phyloP scores from a whole-genome alignment of 2,888 invertebrate species.

The Linyphia triangularis region DNA sequence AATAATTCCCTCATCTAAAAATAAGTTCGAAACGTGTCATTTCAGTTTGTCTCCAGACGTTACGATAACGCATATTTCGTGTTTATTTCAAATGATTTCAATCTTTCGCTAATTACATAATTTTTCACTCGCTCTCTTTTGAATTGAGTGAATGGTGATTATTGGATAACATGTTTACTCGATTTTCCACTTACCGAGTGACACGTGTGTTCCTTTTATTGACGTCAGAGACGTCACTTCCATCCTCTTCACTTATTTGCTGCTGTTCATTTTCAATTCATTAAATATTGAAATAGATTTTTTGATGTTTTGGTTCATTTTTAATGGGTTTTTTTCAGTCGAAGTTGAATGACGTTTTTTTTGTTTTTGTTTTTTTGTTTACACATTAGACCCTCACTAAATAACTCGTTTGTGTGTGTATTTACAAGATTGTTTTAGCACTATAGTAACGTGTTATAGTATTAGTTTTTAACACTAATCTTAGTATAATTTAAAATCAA shows the following conservation, averaged over 20 bases:
- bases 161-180: neutral
- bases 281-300: neutral
- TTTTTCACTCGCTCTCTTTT: neutral
- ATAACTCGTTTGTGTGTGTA: too few relatives aligned
- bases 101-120: neutral
- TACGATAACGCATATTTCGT: constrained; percentile 5
- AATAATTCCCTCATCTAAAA: too few relatives aligned
- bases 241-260: neutral
- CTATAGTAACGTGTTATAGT: too few relatives aligned
- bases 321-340: too few relatives aligned
- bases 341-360: neutral
- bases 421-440: too few relatives aligned
- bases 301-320: neutral
- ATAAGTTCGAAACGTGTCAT: too few relatives aligned
- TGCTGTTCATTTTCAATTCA: neutral
- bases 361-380: too few relatives aligned
- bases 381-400: too few relatives aligned
- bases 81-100: constrained; percentile 17
- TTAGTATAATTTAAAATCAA: too few relatives aligned
- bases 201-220: neutral
- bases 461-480: too few relatives aligned
- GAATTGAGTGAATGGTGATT: neutral
- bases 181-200: constrained; percentile 7
- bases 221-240: too few relatives aligned
- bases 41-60: neutral